phyloP scores from a whole-genome alignment of 2,113 vertebrate genomes.

The Arvicanthis niloticus region DNA sequence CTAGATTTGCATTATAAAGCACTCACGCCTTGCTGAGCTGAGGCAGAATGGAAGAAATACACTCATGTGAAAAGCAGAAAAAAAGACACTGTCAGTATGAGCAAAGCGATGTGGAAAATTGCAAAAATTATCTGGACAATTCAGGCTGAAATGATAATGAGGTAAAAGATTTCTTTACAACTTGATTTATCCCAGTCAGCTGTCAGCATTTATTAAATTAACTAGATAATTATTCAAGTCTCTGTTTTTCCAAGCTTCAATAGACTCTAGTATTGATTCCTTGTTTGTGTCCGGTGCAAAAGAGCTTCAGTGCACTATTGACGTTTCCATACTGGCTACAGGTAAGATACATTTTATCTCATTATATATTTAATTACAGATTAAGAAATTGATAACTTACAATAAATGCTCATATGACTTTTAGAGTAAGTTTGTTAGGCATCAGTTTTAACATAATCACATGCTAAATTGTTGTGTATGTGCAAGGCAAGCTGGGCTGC shows the following conservation, averaged over 20 bases:
- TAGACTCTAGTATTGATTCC: slow-evolving; percentile 67
- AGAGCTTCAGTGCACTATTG: slow-evolving; percentile 33
- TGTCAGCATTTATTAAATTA: slow-evolving; percentile 75
- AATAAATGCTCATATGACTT: background rate
- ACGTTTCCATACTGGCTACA: slow-evolving; percentile 38
- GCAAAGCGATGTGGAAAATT: slow-evolving; percentile 72
- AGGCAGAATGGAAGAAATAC: slow-evolving; percentile 47
- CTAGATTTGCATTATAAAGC: slow-evolving; percentile 76
- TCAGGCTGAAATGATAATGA: slow-evolving; percentile 73
- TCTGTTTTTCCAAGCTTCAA: slow-evolving; percentile 47
- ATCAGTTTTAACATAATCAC: slow-evolving; percentile 3
- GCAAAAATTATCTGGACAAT: slow-evolving; percentile 69
- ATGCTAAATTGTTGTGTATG: background rate
- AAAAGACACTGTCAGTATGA: slow-evolving; percentile 66
- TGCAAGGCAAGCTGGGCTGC: background rate
- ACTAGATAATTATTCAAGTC: slow-evolving; percentile 66
- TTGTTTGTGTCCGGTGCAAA: slow-evolving; percentile 23
- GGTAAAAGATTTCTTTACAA: slow-evolving; percentile 63
- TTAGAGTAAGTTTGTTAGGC: background rate
- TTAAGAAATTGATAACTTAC: background rate
- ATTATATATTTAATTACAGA: slow-evolving; percentile 46
- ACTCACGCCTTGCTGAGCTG: slow-evolving; percentile 38
- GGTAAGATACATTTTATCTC: slow-evolving; percentile 46
- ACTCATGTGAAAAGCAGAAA: slow-evolving; percentile 68
- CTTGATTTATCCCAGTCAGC: slow-evolving; percentile 65